These are phyloP conservation scores for Seladonia tumulorum DNA, from an alignment of 2,888 invertebrate genomes.

Conservation along the genomic window DNA sequence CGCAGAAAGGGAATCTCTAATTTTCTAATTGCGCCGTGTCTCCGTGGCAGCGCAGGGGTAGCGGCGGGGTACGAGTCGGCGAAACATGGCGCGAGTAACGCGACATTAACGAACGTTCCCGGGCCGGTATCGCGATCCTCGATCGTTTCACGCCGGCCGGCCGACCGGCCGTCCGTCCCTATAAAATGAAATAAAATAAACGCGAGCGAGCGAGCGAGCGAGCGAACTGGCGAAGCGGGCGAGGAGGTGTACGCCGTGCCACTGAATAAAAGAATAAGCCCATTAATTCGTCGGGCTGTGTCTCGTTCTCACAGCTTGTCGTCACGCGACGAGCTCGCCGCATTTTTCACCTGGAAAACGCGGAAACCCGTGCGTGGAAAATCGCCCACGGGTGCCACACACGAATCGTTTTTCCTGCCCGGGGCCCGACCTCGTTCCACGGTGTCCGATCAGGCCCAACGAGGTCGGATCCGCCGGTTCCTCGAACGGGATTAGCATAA, in stretches of 20 bases:
- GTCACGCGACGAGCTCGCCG: slow-evolving; percentile 58
- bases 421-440: not conserved
- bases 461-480: slow-evolving; percentile 65
- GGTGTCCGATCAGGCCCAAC: not conserved
- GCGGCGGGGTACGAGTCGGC: slow-evolving; percentile 10
- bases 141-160: slow-evolving; percentile 63
- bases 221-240: not conserved
- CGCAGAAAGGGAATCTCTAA: not conserved
- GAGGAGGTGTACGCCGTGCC: slow-evolving; percentile 50
- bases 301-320: slow-evolving; percentile 68
- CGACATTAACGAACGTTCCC: slow-evolving; percentile 69
- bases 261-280: slow-evolving; percentile 76
- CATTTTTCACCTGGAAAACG: slow-evolving; percentile 4
- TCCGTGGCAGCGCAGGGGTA: not conserved
- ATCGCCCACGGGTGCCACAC: not conserved
- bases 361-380: not conserved
- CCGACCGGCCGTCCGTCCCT: slow-evolving; percentile 53
- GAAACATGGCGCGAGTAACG: slow-evolving; percentile 45
- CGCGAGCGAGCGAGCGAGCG: slow-evolving; percentile 19
- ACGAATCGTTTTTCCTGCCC: not conserved
- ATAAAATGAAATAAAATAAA: slow-evolving; percentile 72
- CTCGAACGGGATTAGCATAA: slow-evolving; percentile 81
- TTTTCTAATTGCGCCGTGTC: slow-evolving; percentile 12
- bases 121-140: slow-evolving; percentile 64
- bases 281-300: slow-evolving; percentile 77